Evolutionary conservation across 2,113 vertebrate species (phyloP), one percentile per base, ranked within the genome.

Genomic region (Pipra filicauda): DNA sequence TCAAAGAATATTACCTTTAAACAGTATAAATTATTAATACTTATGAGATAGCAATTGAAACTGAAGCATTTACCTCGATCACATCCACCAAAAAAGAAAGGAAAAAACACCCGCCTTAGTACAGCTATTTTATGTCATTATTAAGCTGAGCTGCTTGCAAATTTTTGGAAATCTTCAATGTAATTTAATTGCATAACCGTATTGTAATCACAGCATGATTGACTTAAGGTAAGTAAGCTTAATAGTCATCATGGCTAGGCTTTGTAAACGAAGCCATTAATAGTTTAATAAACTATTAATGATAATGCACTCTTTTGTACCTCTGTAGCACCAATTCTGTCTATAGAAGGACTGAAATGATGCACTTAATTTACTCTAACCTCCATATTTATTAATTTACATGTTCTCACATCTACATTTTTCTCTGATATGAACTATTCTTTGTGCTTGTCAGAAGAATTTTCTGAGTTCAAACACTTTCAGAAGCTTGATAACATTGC

Each of bases 261-360:
- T 41, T 41, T 13, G 39, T 12, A 41, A 41, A 41, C 12, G 12
- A 41, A 41, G n/a, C n/a, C n/a, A n/a, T n/a, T n/a, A n/a, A n/a
- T n/a, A n/a, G n/a, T n/a, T n/a, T n/a, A n/a, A n/a, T 86, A 85
- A 87, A 79, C 46, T 93, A 52, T 86, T 90, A 72, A 73, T 66
- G 30, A 67, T 84, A 76, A 66, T 11, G 1, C 30, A 86, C 27
- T 88, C 18, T 3, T 49, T 58, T 3, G 3, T n/a, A 19, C 20
- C 37, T 81, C 46, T 75, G 27, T 59, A 69, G 16, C 37, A 46
- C 15, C 27, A 30, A 28, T 55, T 89, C 58, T 70, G 46, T 69
- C 51, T 75, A 61, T 37, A 52, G 18, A 81, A 88, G 35, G 31
- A 79, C 48, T 77, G 35, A 93, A 91, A 69, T 21, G 1, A 78